Evolutionary conservation across 2,113 vertebrate genomes (phyloP), one percentile per base, ranked within the genome.

Genomic region (Rhynchomys soricoides): DNA sequence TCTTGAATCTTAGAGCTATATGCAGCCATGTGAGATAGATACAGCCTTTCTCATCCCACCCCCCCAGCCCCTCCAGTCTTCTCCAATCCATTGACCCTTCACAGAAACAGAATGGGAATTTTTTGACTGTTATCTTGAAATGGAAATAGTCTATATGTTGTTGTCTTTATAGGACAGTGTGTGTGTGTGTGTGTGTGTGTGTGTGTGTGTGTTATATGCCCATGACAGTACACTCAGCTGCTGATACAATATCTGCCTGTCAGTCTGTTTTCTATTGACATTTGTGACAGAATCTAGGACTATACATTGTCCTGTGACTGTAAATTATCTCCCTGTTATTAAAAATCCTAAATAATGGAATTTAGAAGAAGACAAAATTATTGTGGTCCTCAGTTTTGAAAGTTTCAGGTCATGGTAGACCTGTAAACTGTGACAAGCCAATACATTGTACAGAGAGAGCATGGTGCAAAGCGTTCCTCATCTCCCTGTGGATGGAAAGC

Each of bases 101-200:
- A 29, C 4, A 50, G 31, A 57, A 40, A 8, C 3, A 15, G 1
- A 40, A 8, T n/a, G 31, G 1, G 5, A 1, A 1, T 70, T 43
- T 5, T 5, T 6, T 50, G 34, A 11, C 62, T 21, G 34, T 50
- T 43, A 64, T 45, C 40, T 29, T 85, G 81, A 83, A 43, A 16
- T n/a, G 22, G 45, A 40, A 73, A 40, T 50, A 59, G 21, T 15
- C 21, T 59, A n/a, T 81, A 12, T 10, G 6, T 16, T 37, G 5
- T 5, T n/a, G 12, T 82, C 13, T 78, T 22, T 75, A 34, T 7
- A 37, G 21, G 26, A 26, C 5, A 8, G 26, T 45, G 10, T 50
- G 31, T 37, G 29, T 40, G 9, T 64, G 26, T 34, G 26, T 21
- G 31, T 26, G 6, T 45, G 74, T 74, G n/a, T 74, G 71, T 24